Evolutionary conservation across 2,888 invertebrate species (phyloP).

Genomic region (Amiota mariae): DNA sequence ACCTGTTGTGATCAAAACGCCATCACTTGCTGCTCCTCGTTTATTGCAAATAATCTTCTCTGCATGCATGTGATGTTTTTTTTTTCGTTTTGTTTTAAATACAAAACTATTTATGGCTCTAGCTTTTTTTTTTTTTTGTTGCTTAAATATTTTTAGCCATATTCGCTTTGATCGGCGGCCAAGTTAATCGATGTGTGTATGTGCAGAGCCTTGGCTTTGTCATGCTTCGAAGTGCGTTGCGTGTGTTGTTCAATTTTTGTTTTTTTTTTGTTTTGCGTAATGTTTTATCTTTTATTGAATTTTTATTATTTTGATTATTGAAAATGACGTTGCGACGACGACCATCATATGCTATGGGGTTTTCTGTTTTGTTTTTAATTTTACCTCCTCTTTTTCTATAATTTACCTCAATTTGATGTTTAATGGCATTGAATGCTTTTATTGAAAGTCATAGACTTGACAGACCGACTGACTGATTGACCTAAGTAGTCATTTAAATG

Average conservation of each 20-base stretch:
- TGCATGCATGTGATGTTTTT: not conserved
- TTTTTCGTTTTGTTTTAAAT: not conserved
- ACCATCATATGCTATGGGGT: not conserved
- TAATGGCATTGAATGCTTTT: too few relatives aligned
- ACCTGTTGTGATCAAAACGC: not conserved
- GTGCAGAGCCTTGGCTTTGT: conserved; percentile 54
- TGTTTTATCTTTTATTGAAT: conserved; percentile 34
- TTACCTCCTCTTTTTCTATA: conserved; percentile 15
- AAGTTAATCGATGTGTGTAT: not conserved
- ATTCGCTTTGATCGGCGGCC: conserved; percentile 31
- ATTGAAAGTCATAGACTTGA: too few relatives aligned
- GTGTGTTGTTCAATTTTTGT: conserved; percentile 30
- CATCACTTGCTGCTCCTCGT: not conserved
- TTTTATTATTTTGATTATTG: conserved; percentile 4
- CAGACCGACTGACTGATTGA: too few relatives aligned
- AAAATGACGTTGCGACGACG: not conserved
- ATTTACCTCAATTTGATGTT: too few relatives aligned
- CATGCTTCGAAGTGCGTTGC: conserved; percentile 57
- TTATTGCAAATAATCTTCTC: conserved; percentile 18
- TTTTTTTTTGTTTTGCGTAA: conserved; percentile 32
- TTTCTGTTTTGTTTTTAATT: conserved; percentile 32
- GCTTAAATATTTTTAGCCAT: not conserved
- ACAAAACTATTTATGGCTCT: conserved; percentile 55
- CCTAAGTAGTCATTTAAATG: too few relatives aligned
- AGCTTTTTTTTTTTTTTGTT: conserved; percentile 41